Conservation (phyloP, 2,797 vertebrate species). For the Coregonus ussuriensis region DNA sequence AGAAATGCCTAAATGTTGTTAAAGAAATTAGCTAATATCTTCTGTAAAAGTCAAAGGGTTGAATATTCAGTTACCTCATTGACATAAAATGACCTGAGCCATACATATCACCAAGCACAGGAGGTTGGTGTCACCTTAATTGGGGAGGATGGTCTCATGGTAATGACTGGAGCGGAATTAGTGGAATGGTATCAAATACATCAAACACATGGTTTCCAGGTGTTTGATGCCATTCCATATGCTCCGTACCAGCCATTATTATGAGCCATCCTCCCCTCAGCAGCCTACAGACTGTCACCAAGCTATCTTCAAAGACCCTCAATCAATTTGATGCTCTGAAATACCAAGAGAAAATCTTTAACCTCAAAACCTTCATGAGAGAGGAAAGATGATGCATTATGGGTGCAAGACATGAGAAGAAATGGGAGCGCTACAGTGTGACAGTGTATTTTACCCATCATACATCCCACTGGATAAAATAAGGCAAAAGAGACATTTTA, state of each 20-base stretch:
- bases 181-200: too few species aligned
- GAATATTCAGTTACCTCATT: neutral
- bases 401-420: neutral
- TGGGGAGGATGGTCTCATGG: too few species aligned
- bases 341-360: conserved; percentile 24
- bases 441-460: neutral
- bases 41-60: neutral
- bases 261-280: too few species aligned
- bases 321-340: conserved; percentile 3
- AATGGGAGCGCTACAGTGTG: neutral
- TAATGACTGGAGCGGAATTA: too few species aligned
- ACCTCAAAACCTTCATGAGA: neutral
- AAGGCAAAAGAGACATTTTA: conserved; percentile 24
- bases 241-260: too few species aligned
- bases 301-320: neutral
- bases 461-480: conserved; percentile 28
- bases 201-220: too few species aligned
- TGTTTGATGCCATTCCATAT: too few species aligned
- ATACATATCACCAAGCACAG: neutral
- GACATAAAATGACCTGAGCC: neutral
- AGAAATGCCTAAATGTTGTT: neutral
- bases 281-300: neutral
- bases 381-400: too few species aligned
- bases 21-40: neutral
- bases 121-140: too few species aligned